A percentile compares a stretch with the other conserved stretches of the same genome.
phyloP scores from a whole-genome alignment of 2,113 vertebrate genomes.

The Eidolon helvum region DNA sequence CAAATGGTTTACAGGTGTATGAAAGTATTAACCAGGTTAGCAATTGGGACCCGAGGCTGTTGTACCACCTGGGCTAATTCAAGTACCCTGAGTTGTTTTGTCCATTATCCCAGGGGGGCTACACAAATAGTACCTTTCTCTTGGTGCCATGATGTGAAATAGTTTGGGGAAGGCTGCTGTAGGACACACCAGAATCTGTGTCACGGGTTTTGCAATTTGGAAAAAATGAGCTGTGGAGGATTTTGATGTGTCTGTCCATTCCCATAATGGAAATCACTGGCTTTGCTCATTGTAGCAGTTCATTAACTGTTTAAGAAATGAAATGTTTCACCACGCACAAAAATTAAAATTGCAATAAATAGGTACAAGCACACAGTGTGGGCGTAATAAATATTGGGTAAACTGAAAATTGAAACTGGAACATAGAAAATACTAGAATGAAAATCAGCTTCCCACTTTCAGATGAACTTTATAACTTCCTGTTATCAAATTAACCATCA shows the following conservation, averaged over 20 bases:
- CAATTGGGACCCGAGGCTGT: background rate
- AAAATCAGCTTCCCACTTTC: constrained; percentile 25
- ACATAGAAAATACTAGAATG: background rate
- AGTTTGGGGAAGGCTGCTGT: background rate
- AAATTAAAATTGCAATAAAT: background rate
- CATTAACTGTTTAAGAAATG: background rate
- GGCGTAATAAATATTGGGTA: background rate
- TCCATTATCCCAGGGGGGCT: background rate
- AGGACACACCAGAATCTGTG: background rate
- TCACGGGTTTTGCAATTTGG: background rate
- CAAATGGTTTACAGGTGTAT: background rate
- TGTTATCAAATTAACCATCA: constrained; percentile 45
- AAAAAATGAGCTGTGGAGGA: background rate
- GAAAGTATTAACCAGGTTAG: background rate
- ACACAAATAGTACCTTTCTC: background rate
- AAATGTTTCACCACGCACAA: background rate
- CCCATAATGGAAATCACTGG: background rate
- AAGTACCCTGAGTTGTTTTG: background rate
- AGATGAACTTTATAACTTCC: background rate
- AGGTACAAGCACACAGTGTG: background rate
- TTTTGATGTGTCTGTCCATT: background rate
- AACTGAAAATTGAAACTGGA: background rate
- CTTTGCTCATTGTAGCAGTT: background rate
- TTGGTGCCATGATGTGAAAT: background rate
- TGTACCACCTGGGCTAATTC: background rate